Base-by-base conservation (phyloP, 1,140 invertebrate species). In the Lanistes nyassanus region DNA sequence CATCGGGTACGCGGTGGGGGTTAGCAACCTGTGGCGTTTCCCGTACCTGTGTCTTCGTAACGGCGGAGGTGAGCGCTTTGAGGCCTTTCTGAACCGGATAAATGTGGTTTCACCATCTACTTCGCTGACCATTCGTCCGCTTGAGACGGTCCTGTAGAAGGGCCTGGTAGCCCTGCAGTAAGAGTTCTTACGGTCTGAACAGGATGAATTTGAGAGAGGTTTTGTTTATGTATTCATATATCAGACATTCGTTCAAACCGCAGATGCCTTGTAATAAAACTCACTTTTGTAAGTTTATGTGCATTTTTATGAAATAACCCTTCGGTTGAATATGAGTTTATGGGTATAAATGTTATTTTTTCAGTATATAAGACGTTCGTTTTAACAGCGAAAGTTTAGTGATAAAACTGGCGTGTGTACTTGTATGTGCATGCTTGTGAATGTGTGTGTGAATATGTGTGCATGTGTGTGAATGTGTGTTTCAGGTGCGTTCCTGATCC, bases 401-500 rank as follows among this genome's bases (percentile, higher is more conserved):
- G n/a, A n/a, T n/a, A n/a, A n/a, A n/a, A n/a, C n/a, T n/a, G n/a
- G n/a, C 11, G 65, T 39, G 65, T 39, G 65, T 39, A 42, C 21
- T 36, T 39, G 65, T 67, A 42, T 39, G 65, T 67, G 65, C 26
- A 36, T 36, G 62, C 39, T 31, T 36, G 62, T 65, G 62, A 36
- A 23, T 26, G 58, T 62, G 58, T 26, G 58, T 62, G 58, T 62
- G 58, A 11, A 31, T 62, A 31, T 26, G 58, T 62, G 58, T 60
- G 56, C 31, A 29, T 65, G 62, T 65, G 62, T 65, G 62, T 9
- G 56, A 26, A 23, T 60, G 56, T 26, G 23, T 9, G 37, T 71
- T 77, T 58, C 77, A 85, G 84, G 83, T 36, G 84, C 84, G 1
- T 85, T 85, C 74, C 73, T 85, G 19, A 82, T 84, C 16, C 84